Conservation (phyloP, 1,140 invertebrate genomes). For the Babylonia areolata region DNA sequence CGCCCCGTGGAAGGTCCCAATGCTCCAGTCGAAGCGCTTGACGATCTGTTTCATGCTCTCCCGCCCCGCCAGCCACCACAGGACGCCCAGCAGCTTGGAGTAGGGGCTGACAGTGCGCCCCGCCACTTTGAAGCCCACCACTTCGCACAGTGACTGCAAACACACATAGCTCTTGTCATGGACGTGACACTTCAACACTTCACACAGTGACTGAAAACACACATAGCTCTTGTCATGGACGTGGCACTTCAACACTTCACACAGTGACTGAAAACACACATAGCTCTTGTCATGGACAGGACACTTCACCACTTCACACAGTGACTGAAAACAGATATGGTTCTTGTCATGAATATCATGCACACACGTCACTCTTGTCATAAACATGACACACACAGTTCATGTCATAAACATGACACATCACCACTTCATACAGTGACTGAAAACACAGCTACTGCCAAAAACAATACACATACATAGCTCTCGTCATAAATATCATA, state of each 20-base stretch:
- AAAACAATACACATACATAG: no score
- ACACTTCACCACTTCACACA: constrained; percentile 35
- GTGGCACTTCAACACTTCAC: constrained; percentile 31
- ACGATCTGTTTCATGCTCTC: constrained; percentile 40
- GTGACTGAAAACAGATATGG: background rate
- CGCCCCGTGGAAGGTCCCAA: constrained; percentile 34
- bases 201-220: constrained; percentile 18
- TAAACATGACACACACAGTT: no score
- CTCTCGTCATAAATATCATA: no score
- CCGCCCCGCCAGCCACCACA: constrained; percentile 34
- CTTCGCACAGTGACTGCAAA: constrained; percentile 27
- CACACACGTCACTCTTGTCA: no score
- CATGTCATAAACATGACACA: no score
- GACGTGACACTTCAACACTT: no score
- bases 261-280: constrained; percentile 10
- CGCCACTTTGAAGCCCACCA: constrained; percentile 36
- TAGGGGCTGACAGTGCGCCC: constrained; percentile 35
- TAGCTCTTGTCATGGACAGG: no score
- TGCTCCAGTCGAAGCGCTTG: constrained; percentile 37
- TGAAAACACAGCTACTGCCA: no score
- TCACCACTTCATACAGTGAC: no score
- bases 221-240: no score
- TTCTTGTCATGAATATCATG: no score
- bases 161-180: no score
- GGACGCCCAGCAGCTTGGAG: constrained; percentile 34